A percentile compares a stretch with the other conserved stretches of the same genome.
phyloP scores from a whole-genome alignment of 2,113 vertebrate genomes.

The Trichechus manatus region DNA sequence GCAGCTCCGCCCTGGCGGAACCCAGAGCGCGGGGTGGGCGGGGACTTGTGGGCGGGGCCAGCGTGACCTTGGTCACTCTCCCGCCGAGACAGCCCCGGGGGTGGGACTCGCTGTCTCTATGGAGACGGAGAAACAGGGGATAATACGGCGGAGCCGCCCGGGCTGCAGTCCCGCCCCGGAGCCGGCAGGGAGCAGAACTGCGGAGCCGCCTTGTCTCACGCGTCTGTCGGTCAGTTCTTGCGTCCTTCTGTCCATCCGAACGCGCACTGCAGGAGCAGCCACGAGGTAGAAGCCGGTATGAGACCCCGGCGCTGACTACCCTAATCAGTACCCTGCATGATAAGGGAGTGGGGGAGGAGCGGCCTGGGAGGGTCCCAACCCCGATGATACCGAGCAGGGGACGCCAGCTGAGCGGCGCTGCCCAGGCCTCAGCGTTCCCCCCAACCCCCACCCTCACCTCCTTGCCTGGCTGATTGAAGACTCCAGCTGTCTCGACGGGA shows the following conservation, averaged over 20 bases:
- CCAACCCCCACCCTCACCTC: conserved; percentile 45
- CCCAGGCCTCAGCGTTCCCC: conserved; percentile 40
- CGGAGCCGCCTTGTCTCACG: conserved; percentile 64
- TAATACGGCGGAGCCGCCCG: conserved; percentile 90
- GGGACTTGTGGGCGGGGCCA: conserved; percentile 70
- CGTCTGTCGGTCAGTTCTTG: conserved; percentile 61
- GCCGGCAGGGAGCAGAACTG: conserved; percentile 84
- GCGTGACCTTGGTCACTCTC: conserved; percentile 88
- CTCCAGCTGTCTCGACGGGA: conserved; percentile 78
- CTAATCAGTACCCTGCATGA: conserved; percentile 60
- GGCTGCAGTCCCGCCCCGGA: conserved; percentile 87
- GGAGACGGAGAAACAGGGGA: conserved; percentile 93
- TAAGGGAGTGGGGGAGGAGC: conserved; percentile 57
- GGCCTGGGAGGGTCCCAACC: conserved; percentile 44
- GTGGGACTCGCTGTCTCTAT: conserved; percentile 91
- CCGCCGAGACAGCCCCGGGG: conserved; percentile 85
- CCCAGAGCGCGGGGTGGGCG: background rate
- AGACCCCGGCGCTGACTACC: conserved; percentile 45
- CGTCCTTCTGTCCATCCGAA: conserved; percentile 72
- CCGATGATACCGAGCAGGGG: background rate
- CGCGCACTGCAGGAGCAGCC: conserved; percentile 70
- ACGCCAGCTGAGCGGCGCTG: conserved; percentile 48
- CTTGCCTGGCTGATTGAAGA: conserved; percentile 77
- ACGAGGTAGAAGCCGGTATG: conserved; percentile 77
- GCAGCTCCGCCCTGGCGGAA: background rate